Evolutionary conservation across 2,113 vertebrate species (phyloP), one percentile per base, ranked within the genome.

Genomic region (Octodon degus): DNA sequence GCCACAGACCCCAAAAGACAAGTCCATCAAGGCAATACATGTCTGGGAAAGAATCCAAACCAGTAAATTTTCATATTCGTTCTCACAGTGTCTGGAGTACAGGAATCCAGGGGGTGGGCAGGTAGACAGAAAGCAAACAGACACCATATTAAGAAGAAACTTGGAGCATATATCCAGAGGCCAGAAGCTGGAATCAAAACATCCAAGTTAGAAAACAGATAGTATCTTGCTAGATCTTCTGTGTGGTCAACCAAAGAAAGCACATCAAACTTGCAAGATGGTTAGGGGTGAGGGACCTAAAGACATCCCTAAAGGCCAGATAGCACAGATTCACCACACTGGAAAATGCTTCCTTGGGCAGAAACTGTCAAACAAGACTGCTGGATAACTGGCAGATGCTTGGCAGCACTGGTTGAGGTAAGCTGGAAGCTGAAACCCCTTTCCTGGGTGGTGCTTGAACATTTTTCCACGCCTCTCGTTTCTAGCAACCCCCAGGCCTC

Each of bases 41-140:
- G 1, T 76, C 94, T 5, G 19, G 72, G 92, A 93, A 94, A 63
- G 62, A 93, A 68, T 86, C 76, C 90, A 89, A 94, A 67, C 37
- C 82, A 89, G 16, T 92, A 88, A 89, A 94, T 19, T 37, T 96
- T 93, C 74, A 90, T 63, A 83, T 55, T 89, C 17, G 2, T 16
- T 96, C 19, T 47, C 76, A 27, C 22, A 86, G 50, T 47, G 32
- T 85, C 92, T 79, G 53, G 50, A 92, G 30, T 72, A n/a, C 84
- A 90, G 65, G 34, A 93, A 93, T 81, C 11, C 53, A 25, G 3
- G 8, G 20, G 1, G 32, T 0, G 25, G 11, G 30, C 1, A 6
- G 53, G 37, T 1, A 34, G 17, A 70, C 25, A 88, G 58, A 95
- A 68, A 94, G 27, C 6, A 47, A 77, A 77, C 24, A 72, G 77